Base-by-base conservation (phyloP, 2,888 invertebrate genomes). In the Aproaerema taeniolella region DNA sequence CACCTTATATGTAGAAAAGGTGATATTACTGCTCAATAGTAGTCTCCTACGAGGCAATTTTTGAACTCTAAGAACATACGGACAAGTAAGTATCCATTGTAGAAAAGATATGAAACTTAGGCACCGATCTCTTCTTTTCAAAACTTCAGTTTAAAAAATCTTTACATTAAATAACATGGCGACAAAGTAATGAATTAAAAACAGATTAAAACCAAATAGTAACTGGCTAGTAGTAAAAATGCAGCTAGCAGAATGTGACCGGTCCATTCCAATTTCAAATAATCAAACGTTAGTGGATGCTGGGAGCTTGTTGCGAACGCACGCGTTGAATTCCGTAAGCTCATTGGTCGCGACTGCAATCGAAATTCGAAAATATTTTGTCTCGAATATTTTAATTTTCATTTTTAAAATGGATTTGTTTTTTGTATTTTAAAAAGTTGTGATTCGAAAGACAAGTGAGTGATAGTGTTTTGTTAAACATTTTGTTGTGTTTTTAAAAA, bases 281-380 rank as follows among this genome's bases (percentile, higher is more conserved):
- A 11, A 6, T 9, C 20, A 13, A 26, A 49, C 52, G 46, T 44
- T 52, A 70, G 72, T 72, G 63, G 70, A 70, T 60, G 67, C 70
- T 70, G 70, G 26, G 65, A 46, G 31, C 46, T 46, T 45, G 61
- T 12, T 37, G 36, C 39, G 58, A 38, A 38, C 64, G 66, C 52
- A 62, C 69, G 67, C 52, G 47, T 39, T 17, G n/a, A 11, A 25
- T 26, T 30, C 33, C 28, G 35, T 31, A 17, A n/a, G 14, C 14
- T 30, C 31, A 36, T 43, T 38, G 29, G 12, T 24, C 36, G 32
- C 31, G 26, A 28, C n/a, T 1, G 9, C 17, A 15, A 34, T 31
- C 42, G 39, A 42, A 32, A 36, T 31, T 26, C 31, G 7, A 31
- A 17, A n/a, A n/a, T n/a, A n/a, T n/a, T n/a, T n/a, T n/a, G n/a